Percentiles rank a stretch among this genome's conserved stretches.
Conservation (phyloP, 2,113 vertebrate species). For the Notothenia coriiceps region DNA sequence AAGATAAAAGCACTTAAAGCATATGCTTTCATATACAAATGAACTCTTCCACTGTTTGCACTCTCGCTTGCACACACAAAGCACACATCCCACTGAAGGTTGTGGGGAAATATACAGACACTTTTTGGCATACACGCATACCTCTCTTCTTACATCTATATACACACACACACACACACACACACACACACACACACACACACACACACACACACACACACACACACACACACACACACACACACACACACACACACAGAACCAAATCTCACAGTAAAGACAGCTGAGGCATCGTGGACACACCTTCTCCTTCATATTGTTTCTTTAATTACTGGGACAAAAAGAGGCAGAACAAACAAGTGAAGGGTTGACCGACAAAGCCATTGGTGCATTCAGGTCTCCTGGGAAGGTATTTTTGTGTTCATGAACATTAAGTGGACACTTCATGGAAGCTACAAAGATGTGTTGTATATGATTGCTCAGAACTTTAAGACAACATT, state of each 20-base stretch:
- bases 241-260: background rate
- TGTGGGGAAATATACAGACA: background rate
- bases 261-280: slow-evolving; percentile 36
- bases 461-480: too few relatives aligned
- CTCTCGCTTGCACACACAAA: background rate
- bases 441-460: too few relatives aligned
- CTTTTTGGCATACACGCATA: background rate
- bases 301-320: slow-evolving; percentile 42
- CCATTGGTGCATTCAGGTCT: too few relatives aligned
- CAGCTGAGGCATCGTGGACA: slow-evolving; percentile 41
- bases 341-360: slow-evolving; percentile 14
- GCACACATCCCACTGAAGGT: background rate
- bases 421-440: too few relatives aligned
- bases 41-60: background rate
- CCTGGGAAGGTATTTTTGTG: too few relatives aligned
- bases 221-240: slow-evolving; percentile 14
- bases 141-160: slow-evolving; percentile 30
- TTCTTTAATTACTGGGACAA: slow-evolving; percentile 57
- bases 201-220: slow-evolving; percentile 17
- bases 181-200: background rate
- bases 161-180: background rate
- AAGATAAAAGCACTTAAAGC: slow-evolving; percentile 15
- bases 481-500: too few relatives aligned
- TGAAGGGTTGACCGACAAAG: background rate
- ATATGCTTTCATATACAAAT: slow-evolving; percentile 44